Conservation (phyloP, 2,113 vertebrate species). For the Zosterops japonicus region DNA sequence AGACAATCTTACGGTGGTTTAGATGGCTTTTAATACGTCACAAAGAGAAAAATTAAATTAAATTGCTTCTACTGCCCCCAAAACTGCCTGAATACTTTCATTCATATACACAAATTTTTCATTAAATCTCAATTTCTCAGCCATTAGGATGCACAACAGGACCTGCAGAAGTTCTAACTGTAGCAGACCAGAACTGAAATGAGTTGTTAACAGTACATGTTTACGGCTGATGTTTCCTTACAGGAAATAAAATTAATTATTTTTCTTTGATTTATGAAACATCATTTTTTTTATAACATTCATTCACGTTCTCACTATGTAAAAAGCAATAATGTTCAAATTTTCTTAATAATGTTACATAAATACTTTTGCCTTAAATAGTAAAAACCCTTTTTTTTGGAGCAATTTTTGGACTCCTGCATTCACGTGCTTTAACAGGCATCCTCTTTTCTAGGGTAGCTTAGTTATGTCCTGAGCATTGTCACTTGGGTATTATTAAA, state of each 20-base stretch:
- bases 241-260: not conserved
- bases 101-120: not conserved
- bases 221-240: not conserved
- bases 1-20: not conserved
- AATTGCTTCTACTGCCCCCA: not conserved
- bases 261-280: not conserved
- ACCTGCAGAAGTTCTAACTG: not conserved
- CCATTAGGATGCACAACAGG: not conserved
- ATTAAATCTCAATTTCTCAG: not conserved
- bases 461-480: not conserved
- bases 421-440: not conserved
- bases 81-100: not conserved
- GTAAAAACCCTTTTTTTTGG: not conserved
- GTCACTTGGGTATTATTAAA: not conserved
- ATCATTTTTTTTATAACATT: not conserved
- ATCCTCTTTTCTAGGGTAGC: not conserved
- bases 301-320: not conserved
- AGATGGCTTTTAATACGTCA: not conserved
- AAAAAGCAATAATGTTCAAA: not conserved
- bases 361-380: not conserved
- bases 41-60: not conserved
- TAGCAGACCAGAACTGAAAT: not conserved
- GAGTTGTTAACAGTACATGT: not conserved
- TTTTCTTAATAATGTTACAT: not conserved
- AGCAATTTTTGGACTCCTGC: not conserved